Evolutionary conservation across 2,888 invertebrate species (phyloP).

Genomic region (Cabera pusaria): DNA sequence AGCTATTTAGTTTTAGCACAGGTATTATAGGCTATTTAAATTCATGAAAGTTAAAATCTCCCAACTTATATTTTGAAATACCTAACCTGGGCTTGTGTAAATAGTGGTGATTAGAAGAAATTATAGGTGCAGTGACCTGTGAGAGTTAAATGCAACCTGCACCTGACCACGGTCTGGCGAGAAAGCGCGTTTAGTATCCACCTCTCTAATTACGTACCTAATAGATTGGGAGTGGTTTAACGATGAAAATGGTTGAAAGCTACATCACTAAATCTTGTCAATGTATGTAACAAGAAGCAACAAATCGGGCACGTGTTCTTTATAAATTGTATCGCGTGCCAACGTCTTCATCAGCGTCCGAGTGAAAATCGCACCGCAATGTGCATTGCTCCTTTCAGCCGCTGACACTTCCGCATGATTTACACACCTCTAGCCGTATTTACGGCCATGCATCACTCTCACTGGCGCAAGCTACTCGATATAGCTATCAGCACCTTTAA

Average conservation of each 20-base stretch:
- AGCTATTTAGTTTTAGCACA: too few relatives aligned
- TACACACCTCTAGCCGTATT: slow-evolving; percentile 34
- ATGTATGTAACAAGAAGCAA: slow-evolving; percentile 24
- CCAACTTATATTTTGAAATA: too few relatives aligned
- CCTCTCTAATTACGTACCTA: slow-evolving; percentile 64
- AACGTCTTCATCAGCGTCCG: slow-evolving; percentile 38
- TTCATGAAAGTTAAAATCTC: too few relatives aligned
- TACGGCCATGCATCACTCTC: slow-evolving; percentile 38
- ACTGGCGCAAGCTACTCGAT: slow-evolving; percentile 33
- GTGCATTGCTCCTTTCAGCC: slow-evolving; percentile 43
- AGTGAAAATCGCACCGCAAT: slow-evolving; percentile 48
- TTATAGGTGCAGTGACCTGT: slow-evolving; percentile 64
- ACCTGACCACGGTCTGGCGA: slow-evolving; percentile 47
- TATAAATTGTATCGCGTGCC: slow-evolving; percentile 44
- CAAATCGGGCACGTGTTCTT: slow-evolving; percentile 30
- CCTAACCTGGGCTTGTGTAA: too few relatives aligned
- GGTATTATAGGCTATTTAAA: too few relatives aligned
- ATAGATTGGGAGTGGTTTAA: slow-evolving; percentile 45
- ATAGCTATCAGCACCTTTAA: slow-evolving; percentile 25
- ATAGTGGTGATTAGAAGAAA: slow-evolving; percentile 11
- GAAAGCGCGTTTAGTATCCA: slow-evolving; percentile 57
- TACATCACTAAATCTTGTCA: slow-evolving; percentile 20
- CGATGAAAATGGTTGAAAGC: slow-evolving; percentile 19
- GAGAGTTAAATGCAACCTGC: slow-evolving; percentile 64
- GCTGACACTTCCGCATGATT: slow-evolving; percentile 47